These are phyloP conservation scores for Gymnoscelis rufifasciata DNA, from an alignment of 2,888 invertebrate species.

Conservation along the genomic window DNA sequence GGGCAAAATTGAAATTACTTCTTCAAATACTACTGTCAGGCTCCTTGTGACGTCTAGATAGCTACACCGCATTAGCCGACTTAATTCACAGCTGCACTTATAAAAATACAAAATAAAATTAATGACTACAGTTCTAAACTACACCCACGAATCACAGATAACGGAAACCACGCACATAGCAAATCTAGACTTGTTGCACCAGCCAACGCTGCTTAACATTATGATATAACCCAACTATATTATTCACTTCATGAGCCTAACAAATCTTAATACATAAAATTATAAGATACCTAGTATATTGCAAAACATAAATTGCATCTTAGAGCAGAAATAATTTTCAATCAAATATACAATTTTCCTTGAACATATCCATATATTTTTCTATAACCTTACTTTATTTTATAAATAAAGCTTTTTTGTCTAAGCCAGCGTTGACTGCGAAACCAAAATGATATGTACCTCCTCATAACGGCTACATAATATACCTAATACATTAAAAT, in stretches of 20 bases:
- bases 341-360: too few relatives aligned
- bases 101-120: slow-evolving; percentile 45
- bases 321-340: background rate
- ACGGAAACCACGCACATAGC: slow-evolving; percentile 46
- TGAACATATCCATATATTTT: too few relatives aligned
- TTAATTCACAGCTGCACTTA: slow-evolving; percentile 42
- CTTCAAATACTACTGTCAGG: too few relatives aligned
- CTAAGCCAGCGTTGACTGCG: slow-evolving; percentile 23
- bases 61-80: slow-evolving; percentile 23
- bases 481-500: slow-evolving; percentile 45
- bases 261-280: too few relatives aligned
- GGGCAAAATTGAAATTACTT: too few relatives aligned
- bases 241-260: too few relatives aligned
- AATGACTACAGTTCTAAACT: slow-evolving; percentile 42
- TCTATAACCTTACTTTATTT: too few relatives aligned
- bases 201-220: slow-evolving; percentile 1
- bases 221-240: too few relatives aligned
- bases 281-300: too few relatives aligned
- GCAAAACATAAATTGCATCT: too few relatives aligned
- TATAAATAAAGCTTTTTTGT: background rate
- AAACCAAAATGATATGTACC: slow-evolving; percentile 59
- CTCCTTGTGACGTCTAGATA: too few relatives aligned
- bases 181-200: slow-evolving; percentile 17
- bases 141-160: slow-evolving; percentile 69
- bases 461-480: slow-evolving; percentile 25